These are phyloP conservation scores for Pandemis heparana DNA, from an alignment of 2,888 invertebrate species.

Conservation along the genomic window DNA sequence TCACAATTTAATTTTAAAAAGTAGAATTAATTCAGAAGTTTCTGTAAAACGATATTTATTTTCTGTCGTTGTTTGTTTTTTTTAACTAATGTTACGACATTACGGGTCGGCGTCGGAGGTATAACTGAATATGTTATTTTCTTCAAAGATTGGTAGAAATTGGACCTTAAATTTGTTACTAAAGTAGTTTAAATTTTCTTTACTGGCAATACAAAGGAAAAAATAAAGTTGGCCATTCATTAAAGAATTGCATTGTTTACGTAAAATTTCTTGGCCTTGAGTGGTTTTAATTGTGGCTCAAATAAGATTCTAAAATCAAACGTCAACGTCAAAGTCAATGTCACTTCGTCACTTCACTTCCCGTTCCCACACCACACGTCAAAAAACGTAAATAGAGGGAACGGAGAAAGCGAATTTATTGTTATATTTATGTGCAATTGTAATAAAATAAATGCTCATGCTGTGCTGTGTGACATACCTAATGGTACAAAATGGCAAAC, in stretches of 20 bases:
- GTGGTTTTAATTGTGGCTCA: background rate
- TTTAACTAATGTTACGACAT: background rate
- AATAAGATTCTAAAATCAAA: background rate
- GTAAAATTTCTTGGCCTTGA: background rate
- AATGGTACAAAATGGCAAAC: slow-evolving; percentile 50
- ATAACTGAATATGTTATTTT: background rate
- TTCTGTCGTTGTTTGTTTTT: background rate
- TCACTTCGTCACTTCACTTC: too few species aligned
- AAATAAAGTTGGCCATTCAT: slow-evolving; percentile 3
- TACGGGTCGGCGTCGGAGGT: background rate
- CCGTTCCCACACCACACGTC: too few species aligned
- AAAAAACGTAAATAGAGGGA: slow-evolving; percentile 36
- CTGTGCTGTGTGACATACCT: background rate
- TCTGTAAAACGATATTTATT: background rate
- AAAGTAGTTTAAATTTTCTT: background rate
- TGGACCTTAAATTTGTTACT: background rate
- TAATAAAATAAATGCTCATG: too few species aligned
- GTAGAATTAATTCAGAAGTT: background rate
- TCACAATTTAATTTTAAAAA: background rate
- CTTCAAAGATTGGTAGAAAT: background rate
- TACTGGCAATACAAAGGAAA: background rate
- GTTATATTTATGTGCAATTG: background rate
- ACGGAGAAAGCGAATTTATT: background rate
- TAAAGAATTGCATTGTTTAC: background rate
- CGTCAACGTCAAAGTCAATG: background rate